A percentile compares a stretch with the other conserved stretches of the same genome.
These are phyloP conservation scores for Heloderma charlesbogerti DNA, from an alignment of 2,113 vertebrate genomes.

Conservation along the genomic window DNA sequence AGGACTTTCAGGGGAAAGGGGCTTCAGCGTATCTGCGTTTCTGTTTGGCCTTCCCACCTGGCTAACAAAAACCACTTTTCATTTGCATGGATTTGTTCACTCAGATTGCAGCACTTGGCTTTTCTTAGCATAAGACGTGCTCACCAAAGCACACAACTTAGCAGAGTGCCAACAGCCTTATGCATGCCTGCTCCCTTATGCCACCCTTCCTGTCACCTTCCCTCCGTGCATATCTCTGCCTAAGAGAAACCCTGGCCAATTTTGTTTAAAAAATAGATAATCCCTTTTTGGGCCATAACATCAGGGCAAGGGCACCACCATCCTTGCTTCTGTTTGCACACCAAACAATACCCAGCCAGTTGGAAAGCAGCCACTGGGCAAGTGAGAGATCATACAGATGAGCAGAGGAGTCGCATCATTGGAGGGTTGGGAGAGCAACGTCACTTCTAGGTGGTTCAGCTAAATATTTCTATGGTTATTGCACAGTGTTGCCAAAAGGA, in stretches of 20 bases:
- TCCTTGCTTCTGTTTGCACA: neutral
- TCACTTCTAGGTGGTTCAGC: neutral
- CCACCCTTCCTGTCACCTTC: neutral
- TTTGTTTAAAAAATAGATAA: neutral
- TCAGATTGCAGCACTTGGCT: neutral
- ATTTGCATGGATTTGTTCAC: neutral
- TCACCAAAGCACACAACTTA: neutral
- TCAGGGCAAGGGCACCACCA: too few species aligned
- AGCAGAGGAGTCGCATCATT: neutral
- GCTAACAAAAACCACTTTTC: too few species aligned
- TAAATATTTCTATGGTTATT: neutral
- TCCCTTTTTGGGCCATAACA: too few species aligned
- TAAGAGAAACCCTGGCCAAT: neutral
- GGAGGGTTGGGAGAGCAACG: neutral
- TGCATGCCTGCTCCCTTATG: neutral
- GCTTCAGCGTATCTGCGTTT: too few species aligned
- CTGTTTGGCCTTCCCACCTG: neutral
- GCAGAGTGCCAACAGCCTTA: neutral
- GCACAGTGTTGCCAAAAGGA: neutral
- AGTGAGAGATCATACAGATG: neutral
- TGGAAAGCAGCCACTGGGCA: neutral
- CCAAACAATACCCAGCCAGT: neutral
- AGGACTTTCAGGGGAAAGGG: neutral
- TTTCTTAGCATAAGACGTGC: neutral
- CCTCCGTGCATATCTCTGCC: neutral